Evolutionary conservation across 2,888 invertebrate species (phyloP), one percentile per base, ranked within the genome.

Genomic region (Linhomoeus sp.): DNA sequence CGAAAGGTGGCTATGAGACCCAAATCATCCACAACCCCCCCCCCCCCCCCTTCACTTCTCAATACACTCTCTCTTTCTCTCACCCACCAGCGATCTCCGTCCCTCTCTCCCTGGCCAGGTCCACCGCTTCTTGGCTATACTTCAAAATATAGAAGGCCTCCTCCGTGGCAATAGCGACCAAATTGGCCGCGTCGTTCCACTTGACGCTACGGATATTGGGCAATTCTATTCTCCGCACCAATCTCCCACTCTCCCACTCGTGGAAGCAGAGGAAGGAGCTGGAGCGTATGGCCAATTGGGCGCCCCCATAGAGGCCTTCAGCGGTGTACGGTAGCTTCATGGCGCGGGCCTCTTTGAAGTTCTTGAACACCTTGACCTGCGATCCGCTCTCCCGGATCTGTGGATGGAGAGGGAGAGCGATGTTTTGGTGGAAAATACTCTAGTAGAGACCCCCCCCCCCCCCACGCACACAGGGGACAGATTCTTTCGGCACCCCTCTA

Each of bases 201-300:
- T 81, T 87, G 24, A 97, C 67, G 64, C 69, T 55, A 76, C 77
- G 1, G 87, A 90, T 67, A 12, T 12, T 12, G 83, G 85, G 52
- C 57, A 94, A 92, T 71, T 97, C 97, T 61, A 97, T 94, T 43
- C 94, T 78, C 49, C 97, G 76, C 36, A 97, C 75, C 45, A 99
- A 72, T 54, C 85, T 84, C 51, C 86, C 69, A 17, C 80, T 77
- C 60, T 99, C 94, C 97, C 97, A 97, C 63, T 97, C 94, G 63
- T 87, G 97, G 68, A 99, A 88, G 0, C 82, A 80, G 58, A 92
- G 73, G 0, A 88, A 88, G 42, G 85, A 82, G 15, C 83, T 81
- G 0, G 88, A 86, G 56, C 82, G 80, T 0, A 92, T 84, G 1
- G 92, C 87, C 51, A 92, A 71, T 70, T 90, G 75, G 65, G 76